Conservation (phyloP, 1,140 invertebrate species). For the Manduca sexta region DNA sequence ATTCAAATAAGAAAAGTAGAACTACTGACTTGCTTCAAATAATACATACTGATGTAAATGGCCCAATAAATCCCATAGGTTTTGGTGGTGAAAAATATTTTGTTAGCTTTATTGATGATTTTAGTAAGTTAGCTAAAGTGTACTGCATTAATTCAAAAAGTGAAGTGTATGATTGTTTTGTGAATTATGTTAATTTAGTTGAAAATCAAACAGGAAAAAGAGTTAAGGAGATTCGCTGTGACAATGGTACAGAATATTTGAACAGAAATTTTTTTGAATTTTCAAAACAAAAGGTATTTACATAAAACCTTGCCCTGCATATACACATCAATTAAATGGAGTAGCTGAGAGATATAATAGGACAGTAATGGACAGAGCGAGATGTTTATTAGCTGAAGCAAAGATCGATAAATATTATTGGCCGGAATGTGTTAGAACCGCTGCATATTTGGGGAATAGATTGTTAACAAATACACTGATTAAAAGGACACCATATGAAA, state of each 20-base stretch:
- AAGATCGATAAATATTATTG: conserved; percentile 38
- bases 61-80: too few relatives aligned
- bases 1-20: too few relatives aligned
- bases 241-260: conserved; percentile 52
- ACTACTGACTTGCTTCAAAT: too few relatives aligned
- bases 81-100: too few relatives aligned
- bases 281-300: conserved; percentile 34
- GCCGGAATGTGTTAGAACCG: conserved; percentile 34
- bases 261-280: conserved; percentile 46
- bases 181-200: conserved; percentile 38
- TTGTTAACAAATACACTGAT: conserved; percentile 37
- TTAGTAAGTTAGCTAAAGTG: conserved; percentile 41
- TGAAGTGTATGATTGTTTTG: conserved; percentile 33
- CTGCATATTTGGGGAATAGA: conserved; percentile 30
- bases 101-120: conserved; percentile 49
- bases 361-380: conserved; percentile 31
- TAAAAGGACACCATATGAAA: conserved; percentile 27
- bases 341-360: conserved; percentile 48
- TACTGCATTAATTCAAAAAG: conserved; percentile 42
- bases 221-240: conserved; percentile 39
- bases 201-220: conserved; percentile 41
- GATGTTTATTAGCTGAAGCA: conserved; percentile 35
- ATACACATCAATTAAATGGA: conserved; percentile 52
- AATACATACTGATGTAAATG: too few relatives aligned
- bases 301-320: conserved; percentile 44